Base-by-base conservation (phyloP, 2,888 invertebrate species). In the Congeria kusceri region DNA sequence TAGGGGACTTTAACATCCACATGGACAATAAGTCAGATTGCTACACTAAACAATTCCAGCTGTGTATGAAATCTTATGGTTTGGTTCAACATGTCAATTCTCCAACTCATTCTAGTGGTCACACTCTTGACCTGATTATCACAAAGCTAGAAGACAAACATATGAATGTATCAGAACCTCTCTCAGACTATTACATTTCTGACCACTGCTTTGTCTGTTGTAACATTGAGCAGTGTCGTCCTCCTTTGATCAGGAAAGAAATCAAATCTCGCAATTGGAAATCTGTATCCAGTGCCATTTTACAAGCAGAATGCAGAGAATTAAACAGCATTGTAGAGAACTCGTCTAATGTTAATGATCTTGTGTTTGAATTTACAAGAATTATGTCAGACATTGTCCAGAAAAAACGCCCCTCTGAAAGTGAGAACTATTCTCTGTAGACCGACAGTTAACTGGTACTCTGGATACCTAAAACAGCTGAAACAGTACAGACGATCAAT, bases 371-470 rank as follows among this genome's bases (percentile, higher is more conserved):
- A 29, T 63, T 70, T 25, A 70, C 53, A 15, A 68, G 44, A 62
- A 29, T 44, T 28, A 56, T 56, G 15, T 53, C 67, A 73, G 32
- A 62, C n/a, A 66, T 47, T 49, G 23, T 73, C 28, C 18, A 47
- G 23, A 66, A 62, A n/a, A 39, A 29, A 67, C 56, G 67, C 74
- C 62, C 32, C 72, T 46, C 63, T 67, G 4, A 74, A 74, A 68
- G 74, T 56, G 56, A 67, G 62, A 67, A 27, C 46, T 49, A 39
- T 65, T 47, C 32, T 72, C 58, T 64, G 58, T 28, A 64, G 72
- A 72, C 72, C n/a, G 27, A 62, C 57, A 63, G 67, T 75, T 11
- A 63, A 68, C 18, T 75, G 75, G 75, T 75, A 69, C 25, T 68
- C 75, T 58, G 25, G 59, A 9, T 76, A 69, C 20, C 27, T 76